Conservation (phyloP, 1,140 invertebrate species). For the Pollicipes pollicipes region DNA sequence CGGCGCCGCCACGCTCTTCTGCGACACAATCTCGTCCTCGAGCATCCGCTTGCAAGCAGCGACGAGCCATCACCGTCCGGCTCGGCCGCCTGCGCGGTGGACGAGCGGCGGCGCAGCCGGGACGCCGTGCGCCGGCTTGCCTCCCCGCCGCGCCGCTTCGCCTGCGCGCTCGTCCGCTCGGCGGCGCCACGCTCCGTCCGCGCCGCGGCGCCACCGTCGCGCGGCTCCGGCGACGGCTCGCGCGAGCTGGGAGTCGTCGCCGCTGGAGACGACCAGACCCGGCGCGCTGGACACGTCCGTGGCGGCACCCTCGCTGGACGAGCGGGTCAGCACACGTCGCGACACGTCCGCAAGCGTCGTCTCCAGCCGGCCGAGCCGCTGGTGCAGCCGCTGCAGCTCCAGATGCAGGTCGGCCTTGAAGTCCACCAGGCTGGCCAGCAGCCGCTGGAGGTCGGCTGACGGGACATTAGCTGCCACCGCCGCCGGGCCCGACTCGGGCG, state of each 20-base stretch:
- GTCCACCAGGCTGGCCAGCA: constrained; percentile 29
- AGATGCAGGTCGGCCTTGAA: constrained; percentile 32
- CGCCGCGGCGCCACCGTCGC: no score
- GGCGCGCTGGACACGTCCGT: background rate
- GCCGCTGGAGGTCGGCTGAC: constrained; percentile 41
- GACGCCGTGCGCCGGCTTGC: no score
- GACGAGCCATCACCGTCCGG: no score
- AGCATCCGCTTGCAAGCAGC: no score
- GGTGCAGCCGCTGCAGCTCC: constrained; percentile 63
- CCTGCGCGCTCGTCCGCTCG: no score
- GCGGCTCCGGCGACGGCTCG: no score
- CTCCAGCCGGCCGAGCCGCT: constrained; percentile 58
- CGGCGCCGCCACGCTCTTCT: no score
- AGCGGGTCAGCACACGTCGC: background rate
- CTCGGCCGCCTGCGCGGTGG: no score
- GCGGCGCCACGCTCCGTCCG: no score
- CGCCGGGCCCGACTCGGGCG: background rate
- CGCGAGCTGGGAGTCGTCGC: background rate
- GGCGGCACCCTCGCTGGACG: background rate
- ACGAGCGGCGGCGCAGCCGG: no score
- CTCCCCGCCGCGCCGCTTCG: no score
- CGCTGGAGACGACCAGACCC: background rate
- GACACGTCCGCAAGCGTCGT: constrained; percentile 41
- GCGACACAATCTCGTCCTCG: no score
- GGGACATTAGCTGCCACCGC: background rate